Evolutionary conservation across 2,888 invertebrate genomes (phyloP).

Genomic region (Ischnus inquisitorius): DNA sequence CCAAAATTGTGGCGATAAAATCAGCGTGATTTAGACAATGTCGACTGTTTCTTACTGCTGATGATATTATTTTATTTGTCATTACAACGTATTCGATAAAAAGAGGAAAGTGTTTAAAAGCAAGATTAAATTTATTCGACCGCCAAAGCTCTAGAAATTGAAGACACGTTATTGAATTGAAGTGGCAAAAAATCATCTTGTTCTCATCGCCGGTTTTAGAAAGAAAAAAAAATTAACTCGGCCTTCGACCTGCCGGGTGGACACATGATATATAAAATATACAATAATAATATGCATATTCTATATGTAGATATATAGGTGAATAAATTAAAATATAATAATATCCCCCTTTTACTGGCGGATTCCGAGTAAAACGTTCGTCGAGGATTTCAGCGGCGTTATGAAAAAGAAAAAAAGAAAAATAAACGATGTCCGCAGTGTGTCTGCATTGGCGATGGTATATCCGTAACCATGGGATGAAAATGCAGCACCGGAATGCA

Average conservation of each 20-base stretch:
- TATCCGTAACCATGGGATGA: slow-evolving; percentile 44
- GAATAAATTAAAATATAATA: background rate
- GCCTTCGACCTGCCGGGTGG: no score
- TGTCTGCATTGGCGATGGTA: slow-evolving; percentile 21
- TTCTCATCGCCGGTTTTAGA: no score
- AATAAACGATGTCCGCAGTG: slow-evolving; percentile 28
- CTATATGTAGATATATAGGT: background rate
- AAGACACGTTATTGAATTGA: no score
- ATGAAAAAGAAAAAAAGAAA: slow-evolving; percentile 24
- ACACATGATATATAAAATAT: background rate
- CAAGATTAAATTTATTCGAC: no score
- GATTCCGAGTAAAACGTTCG: background rate
- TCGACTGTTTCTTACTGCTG: background rate
- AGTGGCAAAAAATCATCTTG: no score
- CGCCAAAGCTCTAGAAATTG: no score
- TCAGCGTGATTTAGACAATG: background rate
- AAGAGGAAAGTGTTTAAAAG: background rate
- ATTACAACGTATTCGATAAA: background rate
- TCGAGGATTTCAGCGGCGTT: slow-evolving; percentile 6
- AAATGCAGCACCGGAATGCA: slow-evolving; percentile 60
- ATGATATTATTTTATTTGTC: background rate
- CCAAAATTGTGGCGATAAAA: background rate
- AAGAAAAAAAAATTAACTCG: no score
- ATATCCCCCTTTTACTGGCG: background rate
- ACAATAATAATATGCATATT: background rate